Percentiles rank a stretch among this genome's conserved stretches.
Evolutionary conservation across 2,888 invertebrate species (phyloP).

Genomic region (Drosophila eohydei): DNA sequence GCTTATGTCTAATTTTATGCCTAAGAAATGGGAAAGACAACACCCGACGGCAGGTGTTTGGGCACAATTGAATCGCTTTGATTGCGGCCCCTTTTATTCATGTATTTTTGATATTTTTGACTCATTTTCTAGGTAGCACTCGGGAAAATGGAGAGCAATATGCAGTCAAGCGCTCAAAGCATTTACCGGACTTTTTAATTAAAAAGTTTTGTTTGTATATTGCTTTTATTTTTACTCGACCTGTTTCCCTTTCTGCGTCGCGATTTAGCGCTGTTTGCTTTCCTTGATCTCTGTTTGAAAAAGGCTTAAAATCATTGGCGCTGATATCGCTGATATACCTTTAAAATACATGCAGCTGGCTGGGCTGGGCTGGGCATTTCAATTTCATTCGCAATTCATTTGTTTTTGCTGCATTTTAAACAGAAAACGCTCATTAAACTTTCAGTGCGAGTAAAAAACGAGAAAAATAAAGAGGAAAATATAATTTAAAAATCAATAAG

Average conservation of each 20-base stretch:
- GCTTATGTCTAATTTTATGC: conserved; percentile 58
- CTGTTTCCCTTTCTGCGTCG: not conserved
- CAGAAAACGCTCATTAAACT: conserved; percentile 55
- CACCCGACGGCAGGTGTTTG: conserved; percentile 54
- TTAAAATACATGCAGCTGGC: conserved; percentile 30
- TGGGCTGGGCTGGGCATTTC: conserved; percentile 41
- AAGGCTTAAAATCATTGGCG: conserved; percentile 34
- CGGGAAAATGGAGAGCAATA: conserved; percentile 9
- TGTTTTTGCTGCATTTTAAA: conserved; percentile 31
- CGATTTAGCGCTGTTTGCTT: conserved; percentile 42
- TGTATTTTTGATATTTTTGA: conserved; percentile 44
- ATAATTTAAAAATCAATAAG: conserved; percentile 27
- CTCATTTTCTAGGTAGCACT: conserved; percentile 1
- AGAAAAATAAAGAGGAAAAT: conserved; percentile 36
- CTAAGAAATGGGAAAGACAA: conserved; percentile 23
- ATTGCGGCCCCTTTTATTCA: conserved; percentile 54
- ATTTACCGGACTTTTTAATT: conserved; percentile 78
- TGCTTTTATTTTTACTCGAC: conserved; percentile 19
- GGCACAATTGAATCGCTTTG: conserved; percentile 68
- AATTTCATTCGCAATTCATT: conserved; percentile 37
- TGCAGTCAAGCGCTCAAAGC: conserved; percentile 58
- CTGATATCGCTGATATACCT: conserved; percentile 2
- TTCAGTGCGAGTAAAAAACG: conserved; percentile 39
- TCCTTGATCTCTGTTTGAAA: conserved; percentile 49
- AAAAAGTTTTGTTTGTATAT: conserved; percentile 74